These are phyloP conservation scores for Papilio demoleus DNA, from an alignment of 2,888 invertebrate genomes.

Conservation along the genomic window DNA sequence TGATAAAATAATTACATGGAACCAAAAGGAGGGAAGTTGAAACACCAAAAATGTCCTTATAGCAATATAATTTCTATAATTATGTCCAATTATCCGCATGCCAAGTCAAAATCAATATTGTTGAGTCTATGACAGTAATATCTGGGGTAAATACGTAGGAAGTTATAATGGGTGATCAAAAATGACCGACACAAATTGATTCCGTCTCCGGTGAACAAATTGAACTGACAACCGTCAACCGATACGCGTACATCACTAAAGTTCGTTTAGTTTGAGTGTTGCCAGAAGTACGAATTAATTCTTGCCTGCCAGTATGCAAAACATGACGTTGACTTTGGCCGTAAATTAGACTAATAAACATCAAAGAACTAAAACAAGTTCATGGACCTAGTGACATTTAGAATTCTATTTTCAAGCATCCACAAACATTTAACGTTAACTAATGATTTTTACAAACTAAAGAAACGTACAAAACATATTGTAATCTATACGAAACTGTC, in stretches of 20 bases:
- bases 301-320: constrained; percentile 48
- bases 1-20: constrained; percentile 28
- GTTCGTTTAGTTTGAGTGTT: constrained; percentile 25
- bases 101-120: constrained; percentile 31
- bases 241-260: constrained; percentile 26
- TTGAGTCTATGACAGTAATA: constrained; percentile 3
- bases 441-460: not conserved
- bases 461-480: not conserved
- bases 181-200: constrained; percentile 67
- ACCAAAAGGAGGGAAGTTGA: not conserved
- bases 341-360: constrained; percentile 61
- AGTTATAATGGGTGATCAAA: constrained; percentile 63
- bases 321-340: constrained; percentile 56
- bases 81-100: constrained; percentile 22
- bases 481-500: not conserved
- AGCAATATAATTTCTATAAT: constrained; percentile 17
- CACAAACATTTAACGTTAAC: constrained; percentile 28
- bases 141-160: constrained; percentile 59
- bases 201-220: constrained; percentile 68
- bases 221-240: constrained; percentile 51
- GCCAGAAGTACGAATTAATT: constrained; percentile 37
- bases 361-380: constrained; percentile 63
- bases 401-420: constrained; percentile 61
- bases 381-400: constrained; percentile 75
- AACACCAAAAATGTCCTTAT: constrained; percentile 5